Evolutionary conservation across 2,797 vertebrate genomes (phyloP), one percentile per base, ranked within the genome.

Genomic region (Sternarchorhynchus goeldii): DNA sequence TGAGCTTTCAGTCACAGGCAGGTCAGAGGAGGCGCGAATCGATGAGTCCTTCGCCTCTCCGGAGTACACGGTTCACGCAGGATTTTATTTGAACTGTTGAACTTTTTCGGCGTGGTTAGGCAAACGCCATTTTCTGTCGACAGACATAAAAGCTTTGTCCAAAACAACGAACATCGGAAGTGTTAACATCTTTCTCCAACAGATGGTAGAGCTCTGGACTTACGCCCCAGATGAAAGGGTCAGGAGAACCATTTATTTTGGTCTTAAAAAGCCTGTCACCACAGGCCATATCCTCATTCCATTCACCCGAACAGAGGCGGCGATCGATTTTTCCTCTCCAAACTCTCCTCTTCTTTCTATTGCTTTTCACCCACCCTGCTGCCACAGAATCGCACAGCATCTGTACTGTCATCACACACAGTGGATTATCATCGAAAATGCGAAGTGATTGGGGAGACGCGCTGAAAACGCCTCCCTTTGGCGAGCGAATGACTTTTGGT

Each of bases 181-280:
- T 83, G 80, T 68, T 73, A 82, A 82, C 80, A 78, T 70, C 59
- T 36, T 72, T 78, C 75, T 83, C 84, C 80, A 77, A 67, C 56
- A 50, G 80, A 68, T 57, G 12, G 36, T 69, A 82, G 75, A 25
- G 74, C 70, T 79, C 39, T 39, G 56, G 63, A 56, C 45, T 79
- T 70, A 77, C 75, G 73, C 64, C 41, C 10, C 62, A 69, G 29
- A 63, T 78, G 64, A 71, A 76, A 72, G 66, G 72, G 65, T 76
- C 74, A 76, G 72, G 36, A 66, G 63, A 71, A 62, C 63, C 58
- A 69, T 69, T 81, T 80, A 78, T 57, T 78, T 58, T 36, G 81
- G 68, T 59, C 39, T 31, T 60, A 72, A 62, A 66, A 78, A 66
- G 55, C 66, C 73, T 32, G 12, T 79, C 81, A 73, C 66, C 63